These are phyloP conservation scores for Crypturellus tataupa DNA, from an alignment of 2,797 vertebrate species.

Conservation along the genomic window DNA sequence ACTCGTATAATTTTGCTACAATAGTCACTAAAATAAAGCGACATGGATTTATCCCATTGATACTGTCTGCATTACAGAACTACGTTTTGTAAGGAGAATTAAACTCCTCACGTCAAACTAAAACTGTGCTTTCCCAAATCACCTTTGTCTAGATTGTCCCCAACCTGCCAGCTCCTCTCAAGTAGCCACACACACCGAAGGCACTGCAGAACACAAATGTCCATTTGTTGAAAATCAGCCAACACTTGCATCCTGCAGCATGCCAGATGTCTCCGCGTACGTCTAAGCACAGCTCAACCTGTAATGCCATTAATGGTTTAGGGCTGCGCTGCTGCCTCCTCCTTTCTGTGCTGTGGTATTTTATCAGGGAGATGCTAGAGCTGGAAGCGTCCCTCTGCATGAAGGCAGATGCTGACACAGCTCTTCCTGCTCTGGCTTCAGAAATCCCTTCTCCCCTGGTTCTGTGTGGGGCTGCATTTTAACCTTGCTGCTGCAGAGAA, in stretches of 20 bases:
- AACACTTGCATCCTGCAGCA: neutral
- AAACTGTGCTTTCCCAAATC: neutral
- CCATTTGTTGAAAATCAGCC: neutral
- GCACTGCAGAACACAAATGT: neutral
- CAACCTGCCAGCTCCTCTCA: neutral
- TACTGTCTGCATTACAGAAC: neutral
- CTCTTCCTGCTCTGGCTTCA: neutral
- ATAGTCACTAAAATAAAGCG: neutral
- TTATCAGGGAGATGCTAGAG: neutral
- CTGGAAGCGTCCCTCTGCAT: neutral
- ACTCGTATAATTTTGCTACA: neutral
- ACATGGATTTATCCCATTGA: neutral
- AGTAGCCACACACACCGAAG: neutral
- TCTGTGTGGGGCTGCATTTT: neutral
- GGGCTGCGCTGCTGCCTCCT: neutral
- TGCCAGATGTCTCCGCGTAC: neutral
- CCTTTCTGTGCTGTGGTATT: neutral
- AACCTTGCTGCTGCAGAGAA: neutral
- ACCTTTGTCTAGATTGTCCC: neutral
- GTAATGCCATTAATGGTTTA: conserved; percentile 11
- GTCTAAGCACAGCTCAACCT: conserved; percentile 6
- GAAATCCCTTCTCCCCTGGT: neutral
- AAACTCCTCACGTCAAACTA: neutral
- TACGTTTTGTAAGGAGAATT: neutral
- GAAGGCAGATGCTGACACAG: neutral